phyloP scores from a whole-genome alignment of 2,113 vertebrate species.

The Anseranas semipalmata region DNA sequence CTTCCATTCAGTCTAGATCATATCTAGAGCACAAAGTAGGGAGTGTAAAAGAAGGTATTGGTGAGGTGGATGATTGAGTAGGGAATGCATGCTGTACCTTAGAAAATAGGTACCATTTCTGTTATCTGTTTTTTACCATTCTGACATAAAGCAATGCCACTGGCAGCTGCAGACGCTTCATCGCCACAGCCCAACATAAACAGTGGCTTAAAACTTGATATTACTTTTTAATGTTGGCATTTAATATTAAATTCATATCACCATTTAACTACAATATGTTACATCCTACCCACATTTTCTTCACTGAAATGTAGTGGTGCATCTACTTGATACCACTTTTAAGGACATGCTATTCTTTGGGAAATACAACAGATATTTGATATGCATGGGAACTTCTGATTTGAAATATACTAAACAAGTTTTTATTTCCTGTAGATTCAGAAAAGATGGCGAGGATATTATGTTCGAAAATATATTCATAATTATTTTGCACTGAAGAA shows the following conservation, averaged over 20 bases:
- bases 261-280: not conserved
- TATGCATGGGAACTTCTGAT: not conserved
- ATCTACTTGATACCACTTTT: not conserved
- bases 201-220: not conserved
- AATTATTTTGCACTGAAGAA: constrained; percentile 88
- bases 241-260: not conserved
- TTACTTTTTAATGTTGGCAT: not conserved
- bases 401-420: constrained; percentile 12
- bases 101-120: not conserved
- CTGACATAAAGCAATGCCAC: not conserved
- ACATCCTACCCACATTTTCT: not conserved
- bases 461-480: constrained; percentile 86
- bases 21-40: not conserved
- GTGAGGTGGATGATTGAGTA: not conserved
- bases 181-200: not conserved
- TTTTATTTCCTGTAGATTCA: constrained; percentile 86
- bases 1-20: not conserved
- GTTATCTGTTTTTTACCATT: not conserved
- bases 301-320: not conserved
- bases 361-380: not conserved
- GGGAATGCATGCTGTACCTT: not conserved
- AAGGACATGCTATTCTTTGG: not conserved
- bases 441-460: constrained; percentile 87
- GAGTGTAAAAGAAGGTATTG: not conserved
- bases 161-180: not conserved